A percentile compares a stretch with the other conserved stretches of the same genome.
Conservation (phyloP, 2,888 invertebrate genomes). For the Aromia moschata region DNA sequence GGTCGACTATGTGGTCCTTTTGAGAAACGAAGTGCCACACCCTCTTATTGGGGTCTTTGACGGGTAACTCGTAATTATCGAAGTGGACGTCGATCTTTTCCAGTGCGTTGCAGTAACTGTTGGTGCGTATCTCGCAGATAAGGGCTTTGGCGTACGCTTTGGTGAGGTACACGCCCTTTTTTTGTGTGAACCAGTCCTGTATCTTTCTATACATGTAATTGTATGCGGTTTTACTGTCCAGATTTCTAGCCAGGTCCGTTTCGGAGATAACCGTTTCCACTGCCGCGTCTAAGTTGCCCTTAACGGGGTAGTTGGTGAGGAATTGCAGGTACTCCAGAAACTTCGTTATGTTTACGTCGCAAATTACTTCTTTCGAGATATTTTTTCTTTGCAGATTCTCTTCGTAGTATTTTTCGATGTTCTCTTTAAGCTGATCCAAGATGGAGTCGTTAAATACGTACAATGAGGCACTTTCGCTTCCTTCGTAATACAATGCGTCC, state of each 20-base stretch:
- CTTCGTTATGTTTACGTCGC: not conserved
- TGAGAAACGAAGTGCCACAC: not conserved
- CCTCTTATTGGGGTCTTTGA: not conserved
- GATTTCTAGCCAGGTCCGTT: not conserved
- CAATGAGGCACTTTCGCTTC: not conserved
- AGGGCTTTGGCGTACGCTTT: not conserved
- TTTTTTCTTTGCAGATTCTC: not conserved
- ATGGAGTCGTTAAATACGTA: slow-evolving; percentile 1
- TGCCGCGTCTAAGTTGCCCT: not conserved
- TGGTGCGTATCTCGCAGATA: slow-evolving; percentile 3
- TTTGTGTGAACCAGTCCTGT: not conserved
- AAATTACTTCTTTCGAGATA: not conserved
- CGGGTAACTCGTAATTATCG: not conserved
- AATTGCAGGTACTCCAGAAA: not conserved
- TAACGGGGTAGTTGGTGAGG: not conserved
- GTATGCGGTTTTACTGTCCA: not conserved
- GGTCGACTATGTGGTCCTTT: not conserved
- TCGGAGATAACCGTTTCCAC: not conserved
- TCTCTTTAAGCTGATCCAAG: not conserved
- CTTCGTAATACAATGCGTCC: not conserved
- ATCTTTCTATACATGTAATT: not conserved
- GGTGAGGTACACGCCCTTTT: not conserved
- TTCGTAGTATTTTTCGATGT: not conserved
- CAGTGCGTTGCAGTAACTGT: not conserved
- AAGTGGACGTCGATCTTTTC: slow-evolving; percentile 9